A percentile compares a stretch with the other conserved stretches of the same genome.
These are phyloP conservation scores for Ricordea florida DNA, from an alignment of 92 coral and sea anemone genomes.

Conservation along the genomic window DNA sequence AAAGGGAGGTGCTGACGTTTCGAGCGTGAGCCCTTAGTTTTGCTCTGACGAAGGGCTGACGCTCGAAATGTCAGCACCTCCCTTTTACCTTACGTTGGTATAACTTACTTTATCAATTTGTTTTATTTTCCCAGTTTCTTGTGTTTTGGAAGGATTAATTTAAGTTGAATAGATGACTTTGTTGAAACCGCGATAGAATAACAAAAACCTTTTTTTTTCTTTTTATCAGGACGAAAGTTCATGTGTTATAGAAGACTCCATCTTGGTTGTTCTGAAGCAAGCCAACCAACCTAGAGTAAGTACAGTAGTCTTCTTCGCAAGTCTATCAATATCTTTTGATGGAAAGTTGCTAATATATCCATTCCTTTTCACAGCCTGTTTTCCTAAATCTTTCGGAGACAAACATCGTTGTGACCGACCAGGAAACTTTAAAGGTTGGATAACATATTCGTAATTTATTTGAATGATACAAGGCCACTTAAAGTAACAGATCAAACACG, in stretches of 20 bases:
- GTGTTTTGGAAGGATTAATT: too few relatives aligned
- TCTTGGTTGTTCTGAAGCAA: constrained; percentile 64
- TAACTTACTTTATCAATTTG: too few relatives aligned
- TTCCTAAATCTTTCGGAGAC: constrained; percentile 79
- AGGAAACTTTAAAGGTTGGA: constrained; percentile 75
- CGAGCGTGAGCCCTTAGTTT: too few relatives aligned
- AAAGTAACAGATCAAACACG: too few relatives aligned
- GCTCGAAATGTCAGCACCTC: too few relatives aligned
- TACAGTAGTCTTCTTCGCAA: not conserved
- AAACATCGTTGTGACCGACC: constrained; percentile 74
- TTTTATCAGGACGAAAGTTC: constrained; percentile 72
- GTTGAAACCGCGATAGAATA: too few relatives aligned
- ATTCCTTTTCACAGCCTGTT: constrained; percentile 49
- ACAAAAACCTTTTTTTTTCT: not conserved
- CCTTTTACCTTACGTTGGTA: too few relatives aligned
- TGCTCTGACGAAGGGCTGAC: too few relatives aligned
- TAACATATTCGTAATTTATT: not conserved
- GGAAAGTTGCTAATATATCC: not conserved
- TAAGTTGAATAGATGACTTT: too few relatives aligned
- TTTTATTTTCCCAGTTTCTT: too few relatives aligned
- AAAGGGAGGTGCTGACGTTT: too few relatives aligned
- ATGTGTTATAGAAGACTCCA: constrained; percentile 81
- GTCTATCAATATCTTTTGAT: not conserved
- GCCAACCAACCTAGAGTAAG: constrained; percentile 68
- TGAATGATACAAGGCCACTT: not conserved